phyloP scores from a whole-genome alignment of 1,140 invertebrate species.

The Diorhabda elongata region DNA sequence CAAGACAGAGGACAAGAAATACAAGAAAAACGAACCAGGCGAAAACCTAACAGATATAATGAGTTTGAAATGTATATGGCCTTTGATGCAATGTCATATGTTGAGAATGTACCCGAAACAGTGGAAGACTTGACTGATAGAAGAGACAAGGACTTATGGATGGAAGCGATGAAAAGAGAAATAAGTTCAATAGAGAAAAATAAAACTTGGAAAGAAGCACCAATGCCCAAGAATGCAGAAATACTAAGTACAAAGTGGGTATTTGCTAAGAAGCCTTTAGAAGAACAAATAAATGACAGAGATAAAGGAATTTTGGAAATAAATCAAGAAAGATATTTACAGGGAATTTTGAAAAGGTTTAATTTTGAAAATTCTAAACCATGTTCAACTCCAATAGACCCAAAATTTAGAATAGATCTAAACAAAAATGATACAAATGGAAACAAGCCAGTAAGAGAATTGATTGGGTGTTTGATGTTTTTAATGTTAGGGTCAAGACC shows the following conservation, averaged over 20 bases:
- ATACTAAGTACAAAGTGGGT: conserved; percentile 44
- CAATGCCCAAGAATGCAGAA: conserved; percentile 33
- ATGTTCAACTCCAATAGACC: neutral
- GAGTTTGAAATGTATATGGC: conserved; percentile 26
- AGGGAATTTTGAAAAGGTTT: conserved; percentile 2
- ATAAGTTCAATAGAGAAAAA: conserved; percentile 29
- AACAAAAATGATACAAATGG: neutral
- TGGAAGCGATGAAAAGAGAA: conserved; percentile 37
- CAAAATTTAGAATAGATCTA: conserved; percentile 7
- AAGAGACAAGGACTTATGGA: conserved; percentile 38
- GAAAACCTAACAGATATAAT: conserved; percentile 7
- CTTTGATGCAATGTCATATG: conserved; percentile 19
- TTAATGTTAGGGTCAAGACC: conserved; percentile 5
- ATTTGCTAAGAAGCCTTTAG: conserved; percentile 32
- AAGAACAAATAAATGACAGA: conserved; percentile 30
- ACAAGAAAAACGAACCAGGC: neutral
- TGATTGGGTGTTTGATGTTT: conserved; percentile 11
- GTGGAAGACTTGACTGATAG: neutral
- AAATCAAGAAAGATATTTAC: conserved; percentile 7
- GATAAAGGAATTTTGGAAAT: conserved; percentile 8
- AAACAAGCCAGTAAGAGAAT: neutral
- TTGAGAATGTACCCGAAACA: conserved; percentile 21
- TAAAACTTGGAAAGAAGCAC: conserved; percentile 40
- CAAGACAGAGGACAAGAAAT: neutral
- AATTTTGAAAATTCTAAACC: conserved; percentile 3